Conservation (phyloP, 2,113 vertebrate genomes). For the Thomomys bottae region DNA sequence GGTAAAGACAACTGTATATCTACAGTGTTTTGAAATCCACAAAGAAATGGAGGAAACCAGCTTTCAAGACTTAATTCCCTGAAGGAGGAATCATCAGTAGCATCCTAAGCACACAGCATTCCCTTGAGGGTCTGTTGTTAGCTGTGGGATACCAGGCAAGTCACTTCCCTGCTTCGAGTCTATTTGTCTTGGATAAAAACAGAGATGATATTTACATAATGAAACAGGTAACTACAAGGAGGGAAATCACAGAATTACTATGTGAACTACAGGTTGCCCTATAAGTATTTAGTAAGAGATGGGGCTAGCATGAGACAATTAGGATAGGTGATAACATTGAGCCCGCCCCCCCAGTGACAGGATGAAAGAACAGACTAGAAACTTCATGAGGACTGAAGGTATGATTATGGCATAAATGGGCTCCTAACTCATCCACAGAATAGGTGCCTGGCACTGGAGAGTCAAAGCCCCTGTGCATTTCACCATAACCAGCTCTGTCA, state of each 20-base stretch:
- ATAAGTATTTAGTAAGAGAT: not conserved
- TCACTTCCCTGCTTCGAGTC: not conserved
- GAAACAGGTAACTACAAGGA: not conserved
- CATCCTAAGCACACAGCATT: not conserved
- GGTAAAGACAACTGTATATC: not conserved
- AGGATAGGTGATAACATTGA: not conserved
- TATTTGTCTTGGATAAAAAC: constrained; percentile 6
- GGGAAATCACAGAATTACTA: not conserved
- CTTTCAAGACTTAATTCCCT: not conserved
- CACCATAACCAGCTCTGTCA: not conserved
- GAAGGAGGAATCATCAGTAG: not conserved
- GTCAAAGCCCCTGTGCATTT: not conserved
- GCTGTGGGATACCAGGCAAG: not conserved
- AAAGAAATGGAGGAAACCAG: not conserved
- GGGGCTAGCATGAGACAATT: not conserved
- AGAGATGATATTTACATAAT: not conserved
- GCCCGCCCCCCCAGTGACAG: not conserved
- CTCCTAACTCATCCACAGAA: not conserved
- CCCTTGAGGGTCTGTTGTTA: not conserved
- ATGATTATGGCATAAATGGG: not conserved
- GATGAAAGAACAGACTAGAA: not conserved
- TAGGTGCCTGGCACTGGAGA: not conserved
- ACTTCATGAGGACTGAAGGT: not conserved
- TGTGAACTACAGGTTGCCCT: not conserved
- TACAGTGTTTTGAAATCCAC: not conserved